Evolutionary conservation across 2,888 invertebrate genomes (phyloP).

Genomic region (Stenoptilia bipunctidactyla): DNA sequence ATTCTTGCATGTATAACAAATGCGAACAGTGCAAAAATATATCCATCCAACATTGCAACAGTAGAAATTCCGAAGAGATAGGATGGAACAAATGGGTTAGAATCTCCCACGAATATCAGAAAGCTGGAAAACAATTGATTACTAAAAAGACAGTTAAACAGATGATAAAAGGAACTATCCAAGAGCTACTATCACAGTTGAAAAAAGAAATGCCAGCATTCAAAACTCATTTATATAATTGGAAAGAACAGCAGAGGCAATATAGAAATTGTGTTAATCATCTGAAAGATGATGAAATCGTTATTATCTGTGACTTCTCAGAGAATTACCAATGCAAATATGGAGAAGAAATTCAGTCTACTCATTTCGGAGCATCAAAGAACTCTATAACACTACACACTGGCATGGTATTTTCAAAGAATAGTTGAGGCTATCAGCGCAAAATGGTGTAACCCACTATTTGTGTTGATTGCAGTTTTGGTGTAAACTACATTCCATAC

Average conservation of each 20-base stretch:
- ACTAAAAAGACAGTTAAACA: slow-evolving; percentile 5
- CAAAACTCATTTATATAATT: too few relatives aligned
- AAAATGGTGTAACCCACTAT: slow-evolving; percentile 3
- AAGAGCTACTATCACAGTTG: not conserved
- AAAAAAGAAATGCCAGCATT: not conserved
- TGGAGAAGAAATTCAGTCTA: too few relatives aligned
- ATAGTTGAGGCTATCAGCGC: too few relatives aligned
- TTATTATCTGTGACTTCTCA: too few relatives aligned
- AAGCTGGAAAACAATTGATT: not conserved
- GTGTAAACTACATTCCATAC: slow-evolving; percentile 4
- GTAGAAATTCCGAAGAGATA: not conserved
- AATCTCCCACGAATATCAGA: slow-evolving; percentile 3
- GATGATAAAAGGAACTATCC: not conserved
- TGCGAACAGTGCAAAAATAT: not conserved
- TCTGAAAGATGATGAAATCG: too few relatives aligned
- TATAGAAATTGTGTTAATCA: too few relatives aligned
- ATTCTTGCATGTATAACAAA: not conserved
- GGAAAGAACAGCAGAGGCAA: too few relatives aligned
- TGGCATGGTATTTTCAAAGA: too few relatives aligned
- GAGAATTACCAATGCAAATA: too few relatives aligned
- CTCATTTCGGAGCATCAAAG: too few relatives aligned
- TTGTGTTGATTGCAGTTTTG: slow-evolving; percentile 5
- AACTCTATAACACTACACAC: too few relatives aligned
- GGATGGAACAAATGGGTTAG: slow-evolving; percentile 6
- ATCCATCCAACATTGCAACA: not conserved